A percentile compares a stretch with the other conserved stretches of the same genome.
These are phyloP conservation scores for Protomyctophum bolini DNA, from an alignment of 2,113 vertebrate species.

Conservation along the genomic window DNA sequence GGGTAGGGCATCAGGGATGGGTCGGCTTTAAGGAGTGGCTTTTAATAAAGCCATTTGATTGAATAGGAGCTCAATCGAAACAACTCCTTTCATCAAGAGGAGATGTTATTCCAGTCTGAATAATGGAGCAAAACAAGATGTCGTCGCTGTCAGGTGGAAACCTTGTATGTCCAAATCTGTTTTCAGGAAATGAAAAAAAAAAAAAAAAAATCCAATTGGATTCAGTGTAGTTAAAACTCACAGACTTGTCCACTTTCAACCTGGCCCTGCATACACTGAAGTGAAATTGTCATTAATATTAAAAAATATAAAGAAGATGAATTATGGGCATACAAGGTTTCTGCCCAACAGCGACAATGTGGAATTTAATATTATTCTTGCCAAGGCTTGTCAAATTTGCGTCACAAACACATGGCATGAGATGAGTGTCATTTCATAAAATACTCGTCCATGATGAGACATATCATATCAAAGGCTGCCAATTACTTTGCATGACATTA, in stretches of 20 bases:
- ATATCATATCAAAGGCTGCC: not conserved
- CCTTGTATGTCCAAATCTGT: too few relatives aligned
- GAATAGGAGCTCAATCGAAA: slow-evolving; percentile 42
- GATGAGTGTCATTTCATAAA: slow-evolving; percentile 16
- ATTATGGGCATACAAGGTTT: too few relatives aligned
- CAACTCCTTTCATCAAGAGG: slow-evolving; percentile 49
- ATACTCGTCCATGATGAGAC: slow-evolving; percentile 1
- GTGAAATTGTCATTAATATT: too few relatives aligned
- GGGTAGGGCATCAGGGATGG: slow-evolving; percentile 45
- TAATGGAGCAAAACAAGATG: not conserved
- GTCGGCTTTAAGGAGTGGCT: slow-evolving; percentile 44
- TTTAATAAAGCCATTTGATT: slow-evolving; percentile 62
- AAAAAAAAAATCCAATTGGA: too few relatives aligned
- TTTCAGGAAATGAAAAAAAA: too few relatives aligned
- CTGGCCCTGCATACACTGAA: too few relatives aligned
- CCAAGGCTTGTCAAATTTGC: slow-evolving; percentile 27
- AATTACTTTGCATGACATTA: slow-evolving; percentile 6
- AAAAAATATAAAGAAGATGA: too few relatives aligned
- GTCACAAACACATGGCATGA: slow-evolving; percentile 21
- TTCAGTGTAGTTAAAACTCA: too few relatives aligned
- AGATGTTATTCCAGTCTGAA: slow-evolving; percentile 24
- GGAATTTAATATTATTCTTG: slow-evolving; percentile 7
- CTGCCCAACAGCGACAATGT: not conserved
- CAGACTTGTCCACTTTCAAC: too few relatives aligned
- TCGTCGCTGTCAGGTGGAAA: too few relatives aligned